Evolutionary conservation across 2,113 vertebrate species (phyloP), one percentile per base, ranked within the genome.

Genomic region (Cyanistes caeruleus): DNA sequence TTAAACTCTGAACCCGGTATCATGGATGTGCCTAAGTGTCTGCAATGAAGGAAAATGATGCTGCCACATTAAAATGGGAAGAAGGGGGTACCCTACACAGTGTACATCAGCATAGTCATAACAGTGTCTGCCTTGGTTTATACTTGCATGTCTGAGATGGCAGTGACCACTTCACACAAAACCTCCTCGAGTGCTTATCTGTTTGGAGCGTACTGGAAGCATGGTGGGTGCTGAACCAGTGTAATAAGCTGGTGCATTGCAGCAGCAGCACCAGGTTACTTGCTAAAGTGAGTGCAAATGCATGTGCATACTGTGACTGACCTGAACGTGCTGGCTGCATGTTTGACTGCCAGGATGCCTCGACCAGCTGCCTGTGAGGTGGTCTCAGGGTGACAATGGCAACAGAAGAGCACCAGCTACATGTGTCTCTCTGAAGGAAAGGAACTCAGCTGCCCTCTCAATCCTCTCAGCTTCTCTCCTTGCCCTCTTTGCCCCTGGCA

Each of bases 231-330:
- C 51, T 65, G 53, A 31, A 19, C 3, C 4, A 11, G 10, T 48
- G 3, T 23, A 31, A 43, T 1, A 5, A 81, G 19, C 17, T 1
- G 2, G 4, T 1, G 27, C 9, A 39, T 59, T 73, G 51, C 59
- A 64, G 70, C 41, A 64, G 70, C 41, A 70, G 51, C 6, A 6
- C 22, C 31, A 35, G 23, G 37, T 35, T 67, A 4, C 39, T 30
- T 6, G 2, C 33, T 39, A 4, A 74, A n/a, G 23, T 15, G 16
- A 37, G 27, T 64, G 55, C 19, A 55, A 27, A 67, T 16, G 53
- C 0, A 0, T 7, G 6, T 3, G 10, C 59, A 44, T 0, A 0
- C 14, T 28, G 21, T 52, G 79, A 23, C 20, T 27, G 59, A 81
- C 37, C 37, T 73, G 28, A 81, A 55, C 2, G 1, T 1, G 7